Base-by-base conservation (phyloP, 2,888 invertebrate species). In the Trypoxylon attenuatum region DNA sequence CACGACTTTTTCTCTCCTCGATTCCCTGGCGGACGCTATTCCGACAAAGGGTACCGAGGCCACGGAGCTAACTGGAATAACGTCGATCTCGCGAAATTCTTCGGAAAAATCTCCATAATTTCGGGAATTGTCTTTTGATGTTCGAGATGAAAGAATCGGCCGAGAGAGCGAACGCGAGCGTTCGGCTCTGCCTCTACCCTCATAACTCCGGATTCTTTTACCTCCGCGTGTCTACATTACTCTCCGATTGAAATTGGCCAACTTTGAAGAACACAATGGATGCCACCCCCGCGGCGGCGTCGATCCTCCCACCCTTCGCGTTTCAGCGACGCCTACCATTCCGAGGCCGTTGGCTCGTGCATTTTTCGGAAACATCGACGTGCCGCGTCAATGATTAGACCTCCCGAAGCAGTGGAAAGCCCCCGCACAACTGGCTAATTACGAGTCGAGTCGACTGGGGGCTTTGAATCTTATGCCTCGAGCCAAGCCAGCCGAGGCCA, bases 91-190 rank as follows among this genome's bases (percentile, higher is more conserved):
- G 69, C 71, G 69, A 72, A 79, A 81, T 81, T 81, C 78, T 76
- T 78, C 67, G 77, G 73, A 73, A 82, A 82, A 84, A 86, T 86
- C 78, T 82, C 84, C 86, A 86, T 86, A 86, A 86, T 85, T 86
- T 83, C 72, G 74, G 74, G 74, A 84, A 85, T 85, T 86, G 82
- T 77, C 83, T 84, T 86, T 86, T 84, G 84, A 85, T 84, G 83
- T 83, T 73, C 65, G 71, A 83, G 85, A 85, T 86, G 84, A 86
- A 86, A 86, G 84, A 75, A 77, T 77, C 63, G 73, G 65, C 61
- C 73, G 71, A 73, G 52, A 56, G 70, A 58, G 25, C 45, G 49
- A 52, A 61, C 51, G 29, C 43, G 42, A 29, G 29, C 54, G 56
- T 50, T 53, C 55, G 52, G 38, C 43, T 49, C 22, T 55, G 10